These are phyloP conservation scores for Anodontia alba DNA, from an alignment of 2,888 invertebrate species.

Conservation along the genomic window DNA sequence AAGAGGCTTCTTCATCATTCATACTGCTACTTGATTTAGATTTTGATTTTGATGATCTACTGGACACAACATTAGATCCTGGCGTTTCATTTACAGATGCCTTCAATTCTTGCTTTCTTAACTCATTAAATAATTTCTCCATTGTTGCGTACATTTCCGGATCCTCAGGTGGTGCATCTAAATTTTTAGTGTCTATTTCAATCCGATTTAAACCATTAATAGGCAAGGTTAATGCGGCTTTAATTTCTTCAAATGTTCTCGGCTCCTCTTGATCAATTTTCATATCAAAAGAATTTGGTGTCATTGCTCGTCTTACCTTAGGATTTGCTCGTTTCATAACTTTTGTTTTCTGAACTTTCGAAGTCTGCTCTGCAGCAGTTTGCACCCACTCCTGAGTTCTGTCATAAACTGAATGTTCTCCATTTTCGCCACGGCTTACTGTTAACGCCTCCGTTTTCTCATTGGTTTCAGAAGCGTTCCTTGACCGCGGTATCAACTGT, in stretches of 20 bases:
- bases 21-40: conserved; percentile 62
- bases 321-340: conserved; percentile 32
- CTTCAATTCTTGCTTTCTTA: conserved; percentile 76
- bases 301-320: conserved; percentile 66
- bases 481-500: conserved; percentile 43
- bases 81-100: conserved; percentile 75
- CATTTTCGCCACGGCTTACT: conserved; percentile 53
- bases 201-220: conserved; percentile 63
- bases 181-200: conserved; percentile 59
- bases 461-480: conserved; percentile 25
- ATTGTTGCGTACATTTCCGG: conserved; percentile 80
- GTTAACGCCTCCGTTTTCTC: conserved; percentile 44
- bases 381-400: conserved; percentile 79
- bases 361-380: conserved; percentile 71
- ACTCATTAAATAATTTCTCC: conserved; percentile 82
- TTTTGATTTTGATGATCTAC: conserved; percentile 45
- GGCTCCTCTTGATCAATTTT: conserved; percentile 65
- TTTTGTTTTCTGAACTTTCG: conserved; percentile 61
- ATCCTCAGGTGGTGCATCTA: conserved; percentile 80
- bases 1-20: conserved; percentile 55
- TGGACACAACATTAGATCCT: conserved; percentile 43
- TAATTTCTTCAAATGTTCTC: conserved; percentile 76
- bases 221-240: conserved; percentile 70
- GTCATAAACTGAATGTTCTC: conserved; percentile 62
- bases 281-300: conserved; percentile 71